Percentiles rank a stretch among this genome's conserved stretches.
phyloP scores from a whole-genome alignment of 2,888 invertebrate genomes.

The Oscheius myriophilus region DNA sequence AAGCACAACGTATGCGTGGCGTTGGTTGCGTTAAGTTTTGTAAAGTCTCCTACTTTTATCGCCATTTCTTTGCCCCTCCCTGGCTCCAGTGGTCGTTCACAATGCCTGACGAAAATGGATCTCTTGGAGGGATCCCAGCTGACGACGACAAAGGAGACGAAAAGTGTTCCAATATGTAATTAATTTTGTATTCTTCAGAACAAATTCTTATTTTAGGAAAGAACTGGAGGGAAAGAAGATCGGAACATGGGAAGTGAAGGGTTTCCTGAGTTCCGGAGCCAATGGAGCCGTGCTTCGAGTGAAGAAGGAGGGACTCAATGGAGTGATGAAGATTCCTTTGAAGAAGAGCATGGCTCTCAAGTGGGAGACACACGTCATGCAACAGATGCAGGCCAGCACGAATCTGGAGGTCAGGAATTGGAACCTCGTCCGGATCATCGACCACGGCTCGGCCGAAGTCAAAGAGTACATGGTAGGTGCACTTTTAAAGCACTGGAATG shows the following conservation, averaged over 20 bases:
- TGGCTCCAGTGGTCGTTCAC: no score
- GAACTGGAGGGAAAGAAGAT: conserved; percentile 1
- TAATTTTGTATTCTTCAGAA: no score
- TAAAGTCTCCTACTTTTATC: no score
- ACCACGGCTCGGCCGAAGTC: conserved; percentile 1
- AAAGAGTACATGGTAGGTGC: neutral
- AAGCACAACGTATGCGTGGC: no score
- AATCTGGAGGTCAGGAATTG: neutral
- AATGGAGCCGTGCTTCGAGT: neutral
- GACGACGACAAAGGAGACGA: no score
- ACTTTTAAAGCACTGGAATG: neutral
- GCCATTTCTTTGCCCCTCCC: no score
- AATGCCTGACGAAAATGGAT: no score
- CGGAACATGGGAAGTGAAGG: neutral
- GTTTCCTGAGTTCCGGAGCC: conserved; percentile 3
- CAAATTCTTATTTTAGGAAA: no score
- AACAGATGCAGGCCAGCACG: neutral
- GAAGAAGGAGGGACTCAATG: neutral
- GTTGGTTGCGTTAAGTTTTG: no score
- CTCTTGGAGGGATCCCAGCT: no score
- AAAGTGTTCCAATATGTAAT: no score
- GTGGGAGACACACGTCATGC: neutral
- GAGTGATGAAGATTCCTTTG: conserved; percentile 10
- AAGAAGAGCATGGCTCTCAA: neutral
- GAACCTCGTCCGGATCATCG: neutral